Percentiles rank a stretch among this genome's conserved stretches.
Evolutionary conservation across 2,113 vertebrate species (phyloP).

Genomic region (Furnarius figulus): DNA sequence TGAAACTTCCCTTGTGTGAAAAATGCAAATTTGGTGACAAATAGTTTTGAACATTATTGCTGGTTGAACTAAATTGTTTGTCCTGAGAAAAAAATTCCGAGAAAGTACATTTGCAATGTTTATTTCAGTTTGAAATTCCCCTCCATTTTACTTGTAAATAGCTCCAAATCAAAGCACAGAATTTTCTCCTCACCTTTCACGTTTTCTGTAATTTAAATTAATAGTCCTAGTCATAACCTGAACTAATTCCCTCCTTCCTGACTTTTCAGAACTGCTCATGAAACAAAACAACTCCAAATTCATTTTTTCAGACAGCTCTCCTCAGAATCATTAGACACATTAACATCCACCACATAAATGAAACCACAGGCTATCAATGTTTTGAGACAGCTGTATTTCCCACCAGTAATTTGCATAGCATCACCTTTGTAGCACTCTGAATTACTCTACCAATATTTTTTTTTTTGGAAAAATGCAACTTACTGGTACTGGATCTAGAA

Average conservation of each 20-base stretch:
- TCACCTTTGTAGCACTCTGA: conserved; percentile 39
- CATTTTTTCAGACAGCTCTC: conserved; percentile 49
- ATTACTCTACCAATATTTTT: neutral
- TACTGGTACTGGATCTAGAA: neutral
- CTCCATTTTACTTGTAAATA: conserved; percentile 70
- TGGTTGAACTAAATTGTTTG: conserved; percentile 45
- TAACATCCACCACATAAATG: conserved; percentile 67
- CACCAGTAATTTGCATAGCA: conserved; percentile 64
- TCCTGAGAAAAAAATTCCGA: conserved; percentile 64
- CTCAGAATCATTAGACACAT: conserved; percentile 59
- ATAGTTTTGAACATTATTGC: conserved; percentile 30
- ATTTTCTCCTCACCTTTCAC: conserved; percentile 57
- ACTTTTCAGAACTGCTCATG: conserved; percentile 49
- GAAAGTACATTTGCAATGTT: conserved; percentile 69
- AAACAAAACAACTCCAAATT: conserved; percentile 48
- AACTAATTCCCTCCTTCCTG: conserved; percentile 59
- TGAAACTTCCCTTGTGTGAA: conserved; percentile 50
- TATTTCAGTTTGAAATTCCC: conserved; percentile 65
- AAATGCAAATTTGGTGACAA: conserved; percentile 67
- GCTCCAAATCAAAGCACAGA: conserved; percentile 55
- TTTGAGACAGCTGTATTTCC: conserved; percentile 63
- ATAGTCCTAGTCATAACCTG: conserved; percentile 38
- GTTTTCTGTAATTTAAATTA: conserved; percentile 57
- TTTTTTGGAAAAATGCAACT: neutral
- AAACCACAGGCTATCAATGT: conserved; percentile 69